Base-by-base conservation (phyloP, 2,797 vertebrate species). In the Coendou prehensilis region DNA sequence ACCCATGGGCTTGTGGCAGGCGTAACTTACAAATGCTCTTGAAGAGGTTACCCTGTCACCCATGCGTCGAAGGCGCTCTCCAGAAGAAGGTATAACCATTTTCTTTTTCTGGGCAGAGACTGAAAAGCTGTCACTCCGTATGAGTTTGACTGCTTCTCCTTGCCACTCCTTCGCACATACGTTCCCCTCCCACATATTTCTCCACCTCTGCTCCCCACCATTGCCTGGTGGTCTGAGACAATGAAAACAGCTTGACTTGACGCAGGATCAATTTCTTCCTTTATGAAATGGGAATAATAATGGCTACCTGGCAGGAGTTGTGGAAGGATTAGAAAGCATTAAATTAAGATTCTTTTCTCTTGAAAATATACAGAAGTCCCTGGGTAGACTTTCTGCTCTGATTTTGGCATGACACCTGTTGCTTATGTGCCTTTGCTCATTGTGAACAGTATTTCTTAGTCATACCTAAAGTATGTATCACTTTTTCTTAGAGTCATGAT, bases 271-370 rank as follows among this genome's bases (percentile, higher is more conserved):
- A 22, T 89, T 85, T 96, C 78, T 61, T 6, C 41, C 59, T 69
- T 73, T 81, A 22, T 45, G 79, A 64, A 90, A 61, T 61, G 81
- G 85, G 76, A 85, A 71, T 54, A 71, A 33, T 73, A 13, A n/a
- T 63, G 80, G 93, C 57, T 22, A 3, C 73, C 11, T 30, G 2
- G 33, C 37, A 71, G 87, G 37, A 71, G 87, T 87, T 75, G 67
- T 69, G 59, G 73, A 75, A 93, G 80, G 71, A 94, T 33, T 67
- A 52, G 71, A 73, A 37, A 79, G 47, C 5, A 2, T 4, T 54
- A 17, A 85, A 82, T 13, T 80, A 93, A 61, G 80, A 57, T 88
- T 79, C 85, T 80, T 0, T 33, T 80, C 78, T 69, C 14, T 84
- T 28, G 54, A n/a, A 93, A 71, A 80, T 11, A 4, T 6, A 7